Conservation (phyloP, 2,113 vertebrate genomes). For the Pogonocichla stellata region DNA sequence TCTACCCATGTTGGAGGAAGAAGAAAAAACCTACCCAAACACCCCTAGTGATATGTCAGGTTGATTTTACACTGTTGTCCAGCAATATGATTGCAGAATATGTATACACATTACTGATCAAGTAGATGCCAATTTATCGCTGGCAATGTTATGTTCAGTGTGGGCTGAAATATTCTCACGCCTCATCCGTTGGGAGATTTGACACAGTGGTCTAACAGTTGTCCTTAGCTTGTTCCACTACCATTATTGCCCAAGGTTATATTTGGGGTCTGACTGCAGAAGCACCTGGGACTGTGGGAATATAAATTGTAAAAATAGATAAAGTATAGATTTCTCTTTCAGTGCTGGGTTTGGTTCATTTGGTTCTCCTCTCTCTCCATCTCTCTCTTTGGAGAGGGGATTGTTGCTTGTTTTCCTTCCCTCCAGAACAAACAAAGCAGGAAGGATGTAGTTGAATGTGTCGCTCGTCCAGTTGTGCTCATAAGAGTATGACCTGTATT, state of each 20-base stretch:
- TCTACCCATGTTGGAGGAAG: fast-evolving
- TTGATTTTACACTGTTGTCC: neutral
- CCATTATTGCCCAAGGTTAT: neutral
- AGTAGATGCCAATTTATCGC: neutral
- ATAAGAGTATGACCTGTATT: neutral
- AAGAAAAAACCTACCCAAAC: neutral
- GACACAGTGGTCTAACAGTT: neutral
- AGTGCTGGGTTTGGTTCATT: neutral
- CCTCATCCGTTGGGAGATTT: neutral
- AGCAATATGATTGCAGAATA: neutral
- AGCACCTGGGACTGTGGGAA: neutral
- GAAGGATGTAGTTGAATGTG: neutral
- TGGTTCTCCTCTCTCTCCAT: neutral
- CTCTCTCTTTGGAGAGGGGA: neutral
- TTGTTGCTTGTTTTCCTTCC: neutral
- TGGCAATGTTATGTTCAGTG: neutral
- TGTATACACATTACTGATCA: neutral
- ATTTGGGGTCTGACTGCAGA: neutral
- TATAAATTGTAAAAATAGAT: neutral
- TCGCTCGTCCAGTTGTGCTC: neutral
- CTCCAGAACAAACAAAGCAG: neutral
- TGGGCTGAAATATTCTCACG: neutral
- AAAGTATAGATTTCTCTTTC: neutral
- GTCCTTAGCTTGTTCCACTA: neutral
- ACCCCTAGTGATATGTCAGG: neutral